A percentile compares a stretch with the other conserved stretches of the same genome.
Evolutionary conservation across 1,140 invertebrate genomes (phyloP).

Genomic region (Drosophila novamexicana): DNA sequence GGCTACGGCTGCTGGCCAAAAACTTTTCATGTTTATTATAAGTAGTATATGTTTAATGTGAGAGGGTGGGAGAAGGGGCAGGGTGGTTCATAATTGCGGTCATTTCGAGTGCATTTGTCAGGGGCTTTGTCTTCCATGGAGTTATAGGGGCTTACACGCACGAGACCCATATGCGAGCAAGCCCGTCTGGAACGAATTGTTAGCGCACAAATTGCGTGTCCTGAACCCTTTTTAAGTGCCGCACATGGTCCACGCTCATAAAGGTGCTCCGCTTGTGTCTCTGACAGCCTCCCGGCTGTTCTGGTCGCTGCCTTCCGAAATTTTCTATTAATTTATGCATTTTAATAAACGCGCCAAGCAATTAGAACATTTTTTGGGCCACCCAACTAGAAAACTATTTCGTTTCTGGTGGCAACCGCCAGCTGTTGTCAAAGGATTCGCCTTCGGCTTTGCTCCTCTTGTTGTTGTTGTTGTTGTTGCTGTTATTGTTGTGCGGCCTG

Average conservation of each 20-base stretch:
- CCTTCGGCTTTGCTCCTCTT: background rate
- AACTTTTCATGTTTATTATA: constrained; percentile 31
- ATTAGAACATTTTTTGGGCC: constrained; percentile 57
- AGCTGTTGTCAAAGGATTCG: constrained; percentile 78
- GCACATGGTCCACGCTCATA: constrained; percentile 47
- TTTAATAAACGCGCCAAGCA: constrained; percentile 76
- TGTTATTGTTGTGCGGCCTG: constrained; percentile 49
- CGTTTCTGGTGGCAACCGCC: constrained; percentile 33
- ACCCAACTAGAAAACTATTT: constrained; percentile 62
- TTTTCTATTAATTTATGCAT: constrained; percentile 77
- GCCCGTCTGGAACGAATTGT: constrained; percentile 58
- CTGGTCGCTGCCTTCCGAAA: constrained; percentile 19
- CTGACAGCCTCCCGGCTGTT: background rate
- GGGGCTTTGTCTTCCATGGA: constrained; percentile 36
- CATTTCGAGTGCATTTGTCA: constrained; percentile 63
- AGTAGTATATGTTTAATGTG: background rate
- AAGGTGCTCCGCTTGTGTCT: background rate
- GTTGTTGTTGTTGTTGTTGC: background rate
- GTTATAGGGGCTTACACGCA: constrained; percentile 18
- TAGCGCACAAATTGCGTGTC: constrained; percentile 54
- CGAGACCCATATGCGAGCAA: constrained; percentile 1
- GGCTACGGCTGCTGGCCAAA: background rate
- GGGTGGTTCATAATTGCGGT: constrained; percentile 69
- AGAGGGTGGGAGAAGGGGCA: constrained; percentile 1
- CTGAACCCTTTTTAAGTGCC: constrained; percentile 59